These are phyloP conservation scores for Decapterus maruadsi DNA, from an alignment of 2,797 vertebrate species.

Conservation along the genomic window DNA sequence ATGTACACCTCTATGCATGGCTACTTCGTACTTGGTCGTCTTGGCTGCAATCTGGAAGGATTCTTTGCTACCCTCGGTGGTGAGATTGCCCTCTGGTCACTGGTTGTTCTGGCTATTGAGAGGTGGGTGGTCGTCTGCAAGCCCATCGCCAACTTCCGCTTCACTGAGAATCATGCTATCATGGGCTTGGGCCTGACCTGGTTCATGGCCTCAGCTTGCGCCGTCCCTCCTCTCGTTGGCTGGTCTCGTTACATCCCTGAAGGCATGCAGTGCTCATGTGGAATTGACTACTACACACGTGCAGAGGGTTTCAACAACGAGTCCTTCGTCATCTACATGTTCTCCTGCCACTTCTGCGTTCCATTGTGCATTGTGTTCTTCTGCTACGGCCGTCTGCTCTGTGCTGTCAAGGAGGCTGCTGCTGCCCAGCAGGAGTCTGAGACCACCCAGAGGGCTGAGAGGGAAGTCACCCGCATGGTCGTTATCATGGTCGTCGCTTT, in stretches of 20 bases:
- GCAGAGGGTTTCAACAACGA: conserved; percentile 94
- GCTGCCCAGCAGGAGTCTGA: conserved; percentile 98
- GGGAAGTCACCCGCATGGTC: conserved; percentile 97
- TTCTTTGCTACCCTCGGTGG: conserved; percentile 96
- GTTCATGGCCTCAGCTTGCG: conserved; percentile 90
- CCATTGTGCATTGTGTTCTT: conserved; percentile 90
- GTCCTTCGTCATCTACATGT: conserved; percentile 99
- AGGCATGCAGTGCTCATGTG: conserved; percentile 97
- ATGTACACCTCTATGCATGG: conserved; percentile 95
- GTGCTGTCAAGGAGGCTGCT: conserved; percentile 96
- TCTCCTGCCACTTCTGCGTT: conserved; percentile 86
- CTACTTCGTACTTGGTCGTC: conserved; percentile 94
- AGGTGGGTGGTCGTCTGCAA: conserved; percentile 98
- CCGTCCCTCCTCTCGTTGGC: conserved; percentile 90
- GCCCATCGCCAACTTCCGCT: conserved; percentile 98
- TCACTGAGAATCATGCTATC: conserved; percentile 94
- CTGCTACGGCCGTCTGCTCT: conserved; percentile 97
- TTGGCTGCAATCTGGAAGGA: conserved; percentile 94
- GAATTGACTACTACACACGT: conserved; percentile 96
- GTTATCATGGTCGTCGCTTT: conserved; percentile 93
- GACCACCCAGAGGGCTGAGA: conserved; percentile 98
- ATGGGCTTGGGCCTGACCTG: conserved; percentile 92
- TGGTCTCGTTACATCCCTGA: conserved; percentile 98
- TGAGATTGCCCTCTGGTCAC: conserved; percentile 93
- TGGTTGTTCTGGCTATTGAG: conserved; percentile 95